phyloP scores from a whole-genome alignment of 2,113 vertebrate genomes.

The Octodon degus region DNA sequence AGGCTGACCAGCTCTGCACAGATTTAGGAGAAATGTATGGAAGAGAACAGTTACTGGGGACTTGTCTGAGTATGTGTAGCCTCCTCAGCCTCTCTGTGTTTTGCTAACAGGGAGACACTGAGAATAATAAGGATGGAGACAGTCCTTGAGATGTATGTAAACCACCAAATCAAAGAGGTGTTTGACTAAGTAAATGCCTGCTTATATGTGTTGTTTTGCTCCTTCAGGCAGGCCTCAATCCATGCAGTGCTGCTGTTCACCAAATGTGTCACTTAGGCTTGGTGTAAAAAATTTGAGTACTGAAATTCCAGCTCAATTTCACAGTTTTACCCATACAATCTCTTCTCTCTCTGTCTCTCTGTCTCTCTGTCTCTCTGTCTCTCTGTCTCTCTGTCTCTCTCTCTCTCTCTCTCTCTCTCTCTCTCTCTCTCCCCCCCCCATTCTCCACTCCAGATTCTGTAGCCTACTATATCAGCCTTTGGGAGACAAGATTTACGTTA shows the following conservation, averaged over 20 bases:
- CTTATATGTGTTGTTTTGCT: not conserved
- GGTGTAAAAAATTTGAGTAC: not conserved
- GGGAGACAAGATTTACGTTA: not conserved
- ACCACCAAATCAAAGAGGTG: not conserved
- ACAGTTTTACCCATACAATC: not conserved
- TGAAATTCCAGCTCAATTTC: not conserved
- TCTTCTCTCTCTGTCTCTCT: too few species aligned
- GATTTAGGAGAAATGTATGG: not conserved
- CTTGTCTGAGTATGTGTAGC: too few species aligned
- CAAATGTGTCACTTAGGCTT: not conserved
- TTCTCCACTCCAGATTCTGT: not conserved
- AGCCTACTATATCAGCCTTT: not conserved
- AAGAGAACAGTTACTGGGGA: not conserved
- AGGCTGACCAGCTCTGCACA: not conserved
- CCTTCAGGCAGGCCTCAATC: not conserved
- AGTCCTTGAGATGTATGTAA: not conserved
- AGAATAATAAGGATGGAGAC: not conserved
- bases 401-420: not conserved
- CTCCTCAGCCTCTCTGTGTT: not conserved
- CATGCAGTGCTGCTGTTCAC: not conserved
- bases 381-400: accelerated
- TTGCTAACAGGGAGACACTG: not conserved
- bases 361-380: not conserved
- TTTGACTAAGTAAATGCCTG: not conserved
- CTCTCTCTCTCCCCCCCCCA: not conserved